Conservation (phyloP, 2,888 invertebrate genomes). For the Hyalella azteca region DNA sequence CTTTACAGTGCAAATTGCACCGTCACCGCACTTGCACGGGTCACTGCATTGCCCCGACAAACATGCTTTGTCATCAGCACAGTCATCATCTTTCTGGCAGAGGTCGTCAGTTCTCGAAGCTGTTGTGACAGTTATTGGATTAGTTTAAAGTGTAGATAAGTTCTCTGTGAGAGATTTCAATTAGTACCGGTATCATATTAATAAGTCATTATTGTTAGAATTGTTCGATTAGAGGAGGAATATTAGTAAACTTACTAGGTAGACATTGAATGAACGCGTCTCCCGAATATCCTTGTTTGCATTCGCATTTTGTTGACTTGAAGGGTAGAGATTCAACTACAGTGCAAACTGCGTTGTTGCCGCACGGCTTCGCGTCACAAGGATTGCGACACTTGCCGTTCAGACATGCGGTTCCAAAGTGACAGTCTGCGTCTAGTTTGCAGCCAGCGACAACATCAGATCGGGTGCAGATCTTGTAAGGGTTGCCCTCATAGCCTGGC, state of each 20-base stretch:
- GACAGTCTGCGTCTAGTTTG: slow-evolving; percentile 79
- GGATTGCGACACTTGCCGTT: slow-evolving; percentile 85
- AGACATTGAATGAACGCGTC: slow-evolving; percentile 84
- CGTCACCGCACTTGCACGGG: slow-evolving; percentile 81
- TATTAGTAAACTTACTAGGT: slow-evolving; percentile 72
- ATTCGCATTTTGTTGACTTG: slow-evolving; percentile 84
- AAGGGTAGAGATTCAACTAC: slow-evolving; percentile 80
- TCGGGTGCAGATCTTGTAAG: slow-evolving; percentile 74
- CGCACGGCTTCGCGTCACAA: slow-evolving; percentile 81
- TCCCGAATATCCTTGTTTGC: slow-evolving; percentile 84
- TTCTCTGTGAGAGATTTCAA: too few relatives aligned
- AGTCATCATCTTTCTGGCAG: slow-evolving; percentile 39
- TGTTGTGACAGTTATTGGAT: slow-evolving; percentile 35
- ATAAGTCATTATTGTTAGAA: not conserved
- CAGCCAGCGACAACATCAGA: slow-evolving; percentile 70
- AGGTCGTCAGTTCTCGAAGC: slow-evolving; percentile 34
- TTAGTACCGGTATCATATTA: not conserved
- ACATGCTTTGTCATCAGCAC: slow-evolving; percentile 38
- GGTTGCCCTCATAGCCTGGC: slow-evolving; percentile 77
- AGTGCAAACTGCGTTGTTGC: slow-evolving; percentile 78
- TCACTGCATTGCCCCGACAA: slow-evolving; percentile 70
- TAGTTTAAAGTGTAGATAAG: slow-evolving; percentile 1
- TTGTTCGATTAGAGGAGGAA: too few relatives aligned
- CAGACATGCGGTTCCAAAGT: slow-evolving; percentile 79
- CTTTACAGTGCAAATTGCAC: slow-evolving; percentile 80